Evolutionary conservation across 1,140 invertebrate species (phyloP).

Genomic region (Penaeus vannamei): DNA sequence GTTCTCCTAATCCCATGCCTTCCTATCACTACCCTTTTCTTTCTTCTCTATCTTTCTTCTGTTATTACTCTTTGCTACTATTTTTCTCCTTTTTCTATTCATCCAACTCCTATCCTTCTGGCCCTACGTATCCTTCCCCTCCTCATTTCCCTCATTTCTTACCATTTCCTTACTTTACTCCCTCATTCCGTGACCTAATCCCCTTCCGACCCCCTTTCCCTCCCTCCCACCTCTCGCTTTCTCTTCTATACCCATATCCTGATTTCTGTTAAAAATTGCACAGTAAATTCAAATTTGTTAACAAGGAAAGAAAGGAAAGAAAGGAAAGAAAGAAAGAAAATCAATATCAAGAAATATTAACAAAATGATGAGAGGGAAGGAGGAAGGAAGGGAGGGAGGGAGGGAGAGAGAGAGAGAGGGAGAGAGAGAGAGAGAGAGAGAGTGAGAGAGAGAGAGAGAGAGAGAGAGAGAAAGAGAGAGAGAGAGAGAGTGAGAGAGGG

Average conservation of each 20-base stretch:
- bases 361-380: neutral
- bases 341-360: neutral
- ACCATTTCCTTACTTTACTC: neutral
- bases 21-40: too few species aligned
- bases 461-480: neutral
- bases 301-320: neutral
- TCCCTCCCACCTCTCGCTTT: neutral
- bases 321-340: neutral
- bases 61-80: too few species aligned
- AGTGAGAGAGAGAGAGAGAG: neutral
- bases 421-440: neutral
- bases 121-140: neutral
- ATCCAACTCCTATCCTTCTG: neutral
- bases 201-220: neutral
- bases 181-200: neutral
- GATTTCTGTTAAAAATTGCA: too few species aligned
- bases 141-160: neutral
- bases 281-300: neutral
- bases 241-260: neutral
- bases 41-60: too few species aligned
- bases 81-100: too few species aligned
- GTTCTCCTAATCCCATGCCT: too few species aligned
- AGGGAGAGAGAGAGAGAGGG: neutral
- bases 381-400: neutral
- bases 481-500: neutral